Evolutionary conservation across 2,797 vertebrate genomes (phyloP).

Genomic region (Discoglossus pictus): DNA sequence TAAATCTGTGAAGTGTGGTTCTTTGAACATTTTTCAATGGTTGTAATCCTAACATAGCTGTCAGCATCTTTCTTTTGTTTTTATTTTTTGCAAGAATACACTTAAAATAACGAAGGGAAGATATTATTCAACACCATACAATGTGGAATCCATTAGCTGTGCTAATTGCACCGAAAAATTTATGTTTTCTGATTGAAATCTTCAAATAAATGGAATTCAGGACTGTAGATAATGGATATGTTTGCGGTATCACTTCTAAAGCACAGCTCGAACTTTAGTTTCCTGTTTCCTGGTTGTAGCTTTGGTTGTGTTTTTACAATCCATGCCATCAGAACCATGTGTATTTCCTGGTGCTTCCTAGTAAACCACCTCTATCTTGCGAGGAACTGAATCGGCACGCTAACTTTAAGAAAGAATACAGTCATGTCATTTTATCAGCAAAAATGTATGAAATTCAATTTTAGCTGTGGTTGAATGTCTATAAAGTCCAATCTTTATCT

Average conservation of each 20-base stretch:
- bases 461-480: too few relatives aligned
- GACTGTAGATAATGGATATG: background rate
- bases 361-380: background rate
- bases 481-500: too few relatives aligned
- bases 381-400: background rate
- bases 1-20: constrained; percentile 32
- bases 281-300: constrained; percentile 54
- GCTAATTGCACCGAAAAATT: constrained; percentile 44
- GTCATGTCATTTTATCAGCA: too few relatives aligned
- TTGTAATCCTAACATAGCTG: constrained; percentile 12
- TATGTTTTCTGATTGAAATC: constrained; percentile 31
- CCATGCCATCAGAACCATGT: constrained; percentile 22
- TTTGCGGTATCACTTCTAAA: constrained; percentile 57
- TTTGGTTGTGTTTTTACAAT: constrained; percentile 35
- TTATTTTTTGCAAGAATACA: constrained; percentile 18
- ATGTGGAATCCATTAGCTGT: constrained; percentile 41
- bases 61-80: constrained; percentile 40
- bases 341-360: constrained; percentile 1
- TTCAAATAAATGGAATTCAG: constrained; percentile 40
- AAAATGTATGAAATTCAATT: too few relatives aligned
- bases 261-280: constrained; percentile 53
- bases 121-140: constrained; percentile 42
- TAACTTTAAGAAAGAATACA: too few relatives aligned
- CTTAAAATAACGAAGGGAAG: constrained; percentile 54
- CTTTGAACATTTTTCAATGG: constrained; percentile 41